These are phyloP conservation scores for Nesogale talazaci DNA, from an alignment of 2,113 vertebrate species.

Conservation along the genomic window DNA sequence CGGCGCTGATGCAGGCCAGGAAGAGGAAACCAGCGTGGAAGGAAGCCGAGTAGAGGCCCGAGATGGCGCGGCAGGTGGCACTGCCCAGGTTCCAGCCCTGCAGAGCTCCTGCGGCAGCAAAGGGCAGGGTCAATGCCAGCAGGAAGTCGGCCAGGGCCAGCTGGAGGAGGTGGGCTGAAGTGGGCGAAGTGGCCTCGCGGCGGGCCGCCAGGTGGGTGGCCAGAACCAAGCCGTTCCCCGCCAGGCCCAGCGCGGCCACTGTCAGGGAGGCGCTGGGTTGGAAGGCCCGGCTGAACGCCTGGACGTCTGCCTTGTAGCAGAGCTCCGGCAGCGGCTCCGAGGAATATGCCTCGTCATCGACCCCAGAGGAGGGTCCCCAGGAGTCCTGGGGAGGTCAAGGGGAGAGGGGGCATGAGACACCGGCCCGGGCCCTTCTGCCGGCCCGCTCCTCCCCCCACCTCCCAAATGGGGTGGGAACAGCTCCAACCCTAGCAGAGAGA, in stretches of 20 bases:
- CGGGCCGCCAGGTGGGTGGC: slow-evolving; percentile 87
- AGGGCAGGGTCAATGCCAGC: slow-evolving; percentile 91
- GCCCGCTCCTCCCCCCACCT: not conserved
- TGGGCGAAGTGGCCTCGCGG: slow-evolving; percentile 86
- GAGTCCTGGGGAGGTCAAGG: slow-evolving; percentile 59
- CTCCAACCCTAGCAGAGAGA: not conserved
- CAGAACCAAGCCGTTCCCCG: slow-evolving; percentile 93
- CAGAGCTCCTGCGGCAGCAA: slow-evolving; percentile 81
- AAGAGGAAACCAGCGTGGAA: slow-evolving; percentile 94
- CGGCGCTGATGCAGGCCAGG: slow-evolving; percentile 93
- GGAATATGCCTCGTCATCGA: not conserved
- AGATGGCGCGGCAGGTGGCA: slow-evolving; percentile 85
- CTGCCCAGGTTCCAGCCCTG: slow-evolving; percentile 85
- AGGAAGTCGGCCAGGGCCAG: slow-evolving; percentile 93
- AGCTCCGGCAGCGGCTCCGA: slow-evolving; percentile 64
- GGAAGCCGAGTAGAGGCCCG: slow-evolving; percentile 90
- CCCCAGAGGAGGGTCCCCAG: slow-evolving; percentile 72
- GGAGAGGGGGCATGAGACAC: not conserved
- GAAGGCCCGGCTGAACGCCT: slow-evolving; percentile 85
- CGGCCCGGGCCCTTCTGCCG: not conserved
- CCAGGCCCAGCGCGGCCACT: slow-evolving; percentile 88
- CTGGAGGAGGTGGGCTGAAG: slow-evolving; percentile 92
- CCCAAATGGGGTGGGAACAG: not conserved
- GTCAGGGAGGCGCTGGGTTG: slow-evolving; percentile 87
- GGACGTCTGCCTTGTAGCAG: slow-evolving; percentile 85